Base-by-base conservation (phyloP, 1,140 invertebrate species). In the Pseudomyrmex sp. region DNA sequence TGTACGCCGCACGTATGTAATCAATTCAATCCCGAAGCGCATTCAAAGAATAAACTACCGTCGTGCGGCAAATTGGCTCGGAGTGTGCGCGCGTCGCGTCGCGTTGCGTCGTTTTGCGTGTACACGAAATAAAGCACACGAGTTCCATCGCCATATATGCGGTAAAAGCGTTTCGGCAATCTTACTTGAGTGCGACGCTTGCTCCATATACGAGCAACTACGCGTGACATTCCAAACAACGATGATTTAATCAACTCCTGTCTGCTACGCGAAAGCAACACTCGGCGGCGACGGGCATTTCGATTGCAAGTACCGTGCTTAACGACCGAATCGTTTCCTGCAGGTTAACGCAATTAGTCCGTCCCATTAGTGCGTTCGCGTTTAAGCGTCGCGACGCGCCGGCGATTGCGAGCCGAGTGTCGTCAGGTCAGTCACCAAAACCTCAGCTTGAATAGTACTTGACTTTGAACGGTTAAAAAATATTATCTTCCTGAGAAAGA, bases 331-430 rank as follows among this genome's bases (percentile, higher is more conserved):
- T 85, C 88, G 88, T 87, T 87, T 85, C 82, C 86, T 85, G 82
- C 86, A 88, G 80, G 84, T 89, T 89, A 86, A 86, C 84, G 76
- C 88, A 79, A 89, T 90, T 88, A 88, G 73, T 90, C 50, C 86
- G 89, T 76, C 79, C 89, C 89, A 90, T 90, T 90, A 90, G 84
- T 79, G 86, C 82, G 73, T 89, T 88, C 72, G 65, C 84, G 87
- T 87, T 90, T 91, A 91, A 88, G 44, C 76, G 44, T 54, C 85
- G 85, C 89, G 83, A 86, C 82, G 79, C 86, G 79, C 85, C 83
- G 73, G 56, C 80, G 83, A 88, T 86, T 88, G 89, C 65, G 84
- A 76, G 46, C 35, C 35, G 83, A 82, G 48, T 13, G 23, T 12
- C 66, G 75, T 50, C 62, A 35, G 63, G 68, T 70, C 65, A 82